phyloP scores from a whole-genome alignment of 1,140 invertebrate genomes.

The Eubasilissa regina region DNA sequence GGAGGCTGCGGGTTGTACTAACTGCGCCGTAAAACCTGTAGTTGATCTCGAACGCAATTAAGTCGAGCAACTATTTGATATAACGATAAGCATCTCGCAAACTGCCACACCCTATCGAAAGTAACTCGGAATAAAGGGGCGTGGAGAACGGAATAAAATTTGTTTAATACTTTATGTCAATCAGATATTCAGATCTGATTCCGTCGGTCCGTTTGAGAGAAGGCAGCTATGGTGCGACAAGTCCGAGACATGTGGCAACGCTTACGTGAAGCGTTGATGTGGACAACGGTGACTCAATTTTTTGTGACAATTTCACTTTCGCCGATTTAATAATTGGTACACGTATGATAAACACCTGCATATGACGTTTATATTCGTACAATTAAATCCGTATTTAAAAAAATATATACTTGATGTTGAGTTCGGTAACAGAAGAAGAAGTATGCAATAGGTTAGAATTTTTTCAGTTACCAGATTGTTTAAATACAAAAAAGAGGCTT shows the following conservation, averaged over 20 bases:
- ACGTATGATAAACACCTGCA: neutral
- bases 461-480: too few species aligned
- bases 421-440: too few species aligned
- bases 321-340: neutral
- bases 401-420: too few species aligned
- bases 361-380: neutral
- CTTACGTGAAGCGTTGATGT: neutral
- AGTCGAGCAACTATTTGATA: constrained; percentile 16
- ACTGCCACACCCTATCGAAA: constrained; percentile 46
- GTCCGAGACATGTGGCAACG: neutral
- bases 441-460: too few species aligned
- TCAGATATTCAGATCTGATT: constrained; percentile 19
- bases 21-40: too few species aligned
- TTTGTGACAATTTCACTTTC: constrained; percentile 22
- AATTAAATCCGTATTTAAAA: too few species aligned
- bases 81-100: constrained; percentile 43
- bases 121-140: constrained; percentile 29
- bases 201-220: constrained; percentile 11
- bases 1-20: neutral
- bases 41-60: neutral
- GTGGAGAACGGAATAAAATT: constrained; percentile 38
- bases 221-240: neutral
- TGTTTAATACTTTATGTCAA: constrained; percentile 39
- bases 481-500: too few species aligned
- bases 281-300: constrained; percentile 17